Percentiles rank a stretch among this genome's conserved stretches.
phyloP scores from a whole-genome alignment of 1,140 invertebrate genomes.

The Cataglyphis hispanica region DNA sequence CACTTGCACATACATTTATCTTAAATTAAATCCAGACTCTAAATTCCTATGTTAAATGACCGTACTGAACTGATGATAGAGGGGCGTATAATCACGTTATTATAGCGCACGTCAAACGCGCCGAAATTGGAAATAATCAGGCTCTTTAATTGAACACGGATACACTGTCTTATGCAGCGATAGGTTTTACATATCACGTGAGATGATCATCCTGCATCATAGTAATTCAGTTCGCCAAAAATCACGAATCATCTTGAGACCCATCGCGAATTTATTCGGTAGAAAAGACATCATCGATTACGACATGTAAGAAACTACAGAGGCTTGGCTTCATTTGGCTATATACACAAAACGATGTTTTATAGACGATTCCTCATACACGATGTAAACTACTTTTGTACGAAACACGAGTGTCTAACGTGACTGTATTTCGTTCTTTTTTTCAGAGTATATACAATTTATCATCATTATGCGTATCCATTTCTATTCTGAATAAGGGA shows the following conservation, averaged over 20 bases:
- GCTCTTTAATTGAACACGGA: neutral
- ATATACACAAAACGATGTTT: neutral
- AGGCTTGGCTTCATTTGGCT: neutral
- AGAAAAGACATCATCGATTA: neutral
- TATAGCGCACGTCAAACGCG: neutral
- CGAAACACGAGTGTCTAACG: neutral
- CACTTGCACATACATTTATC: constrained; percentile 17
- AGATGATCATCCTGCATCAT: neutral
- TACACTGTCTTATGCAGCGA: neutral
- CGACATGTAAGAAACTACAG: neutral
- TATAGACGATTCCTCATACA: constrained; percentile 6
- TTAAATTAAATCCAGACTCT: constrained; percentile 47
- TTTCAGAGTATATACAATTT: constrained; percentile 56
- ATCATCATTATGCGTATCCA: constrained; percentile 55
- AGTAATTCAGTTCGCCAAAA: no score
- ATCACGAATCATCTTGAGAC: neutral
- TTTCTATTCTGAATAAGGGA: constrained; percentile 37
- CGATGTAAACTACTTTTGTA: neutral
- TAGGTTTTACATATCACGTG: neutral
- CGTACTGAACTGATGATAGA: constrained; percentile 48
- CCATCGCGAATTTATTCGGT: constrained; percentile 7
- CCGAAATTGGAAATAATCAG: neutral
- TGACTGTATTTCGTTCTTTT: no score
- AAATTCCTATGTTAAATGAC: constrained; percentile 68
- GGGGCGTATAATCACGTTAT: constrained; percentile 36